These are phyloP conservation scores for Acleris sparsana DNA, from an alignment of 2,888 invertebrate genomes.

Conservation along the genomic window DNA sequence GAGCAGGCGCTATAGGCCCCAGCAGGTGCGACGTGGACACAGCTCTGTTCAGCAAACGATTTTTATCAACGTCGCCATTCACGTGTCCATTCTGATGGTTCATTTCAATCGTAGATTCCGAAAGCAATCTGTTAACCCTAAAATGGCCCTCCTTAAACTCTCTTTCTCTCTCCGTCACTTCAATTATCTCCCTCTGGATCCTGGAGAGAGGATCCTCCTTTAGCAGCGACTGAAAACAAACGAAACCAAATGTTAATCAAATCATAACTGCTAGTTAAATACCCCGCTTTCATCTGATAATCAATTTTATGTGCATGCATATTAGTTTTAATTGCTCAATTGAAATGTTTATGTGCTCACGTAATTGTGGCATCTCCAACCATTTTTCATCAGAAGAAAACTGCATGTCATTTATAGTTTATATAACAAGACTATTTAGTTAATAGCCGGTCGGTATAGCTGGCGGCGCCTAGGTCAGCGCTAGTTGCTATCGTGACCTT, in stretches of 20 bases:
- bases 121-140: constrained; percentile 71
- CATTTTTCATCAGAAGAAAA: constrained; percentile 11
- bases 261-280: background rate
- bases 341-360: background rate
- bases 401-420: constrained; percentile 1
- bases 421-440: background rate
- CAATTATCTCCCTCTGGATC: constrained; percentile 95
- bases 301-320: constrained; percentile 22
- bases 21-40: constrained; percentile 76
- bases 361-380: constrained; percentile 10
- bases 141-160: constrained; percentile 87
- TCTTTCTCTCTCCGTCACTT: constrained; percentile 92
- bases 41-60: constrained; percentile 67
- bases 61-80: constrained; percentile 63
- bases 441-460: constrained; percentile 12
- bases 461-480: constrained; percentile 18
- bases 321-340: constrained; percentile 22
- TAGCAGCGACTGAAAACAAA: constrained; percentile 78
- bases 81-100: constrained; percentile 74
- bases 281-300: constrained; percentile 26
- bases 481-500: constrained; percentile 26
- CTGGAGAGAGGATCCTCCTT: constrained; percentile 89
- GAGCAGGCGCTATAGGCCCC: constrained; percentile 66
- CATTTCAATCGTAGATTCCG: constrained; percentile 77
- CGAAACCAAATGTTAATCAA: constrained; percentile 40